Base-by-base conservation (phyloP, 1,140 invertebrate species). In the Adelges cooleyi region DNA sequence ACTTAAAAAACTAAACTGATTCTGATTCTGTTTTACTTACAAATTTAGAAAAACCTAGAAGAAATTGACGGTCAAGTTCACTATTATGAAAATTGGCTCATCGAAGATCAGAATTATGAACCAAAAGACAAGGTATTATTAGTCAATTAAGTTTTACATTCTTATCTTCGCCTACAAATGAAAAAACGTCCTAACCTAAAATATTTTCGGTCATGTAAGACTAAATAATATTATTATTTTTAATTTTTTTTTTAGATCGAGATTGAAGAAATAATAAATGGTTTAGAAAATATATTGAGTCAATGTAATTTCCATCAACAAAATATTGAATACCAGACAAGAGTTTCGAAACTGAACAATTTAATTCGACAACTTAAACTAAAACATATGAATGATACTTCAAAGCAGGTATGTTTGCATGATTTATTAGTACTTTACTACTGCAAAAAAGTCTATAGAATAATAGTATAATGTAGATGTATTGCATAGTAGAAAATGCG, bases 361-460 rank as follows among this genome's bases (percentile, higher is more conserved):
- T 15, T 46, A 20, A 46, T 62, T 29, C 15, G 27, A 27, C 18
- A 62, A 15, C 42, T 62, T 62, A 17, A 33, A 27, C 13, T 10
- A 44, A n/a, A 15, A 46, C 10, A 27, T 6, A 2, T 11, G 11
- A 62, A 29, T 44, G 15, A 8, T 11, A 18, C n/a, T 3, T 18
- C 4, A 33, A 46, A 22, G 23, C n/a, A 18, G 54, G 54, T 62
- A 46, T 46, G 42, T 46, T 48, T 62, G 42, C 27, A 46, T 62
- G 25, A 8, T 27, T 29, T 20, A 25, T 42, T 59, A 13, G 5
- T 42, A 44, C 13, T n/a, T n/a, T n/a, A n/a, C n/a, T n/a, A n/a
- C n/a, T n/a, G n/a, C n/a, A n/a, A n/a, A n/a, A n/a, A n/a, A n/a
- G n/a, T n/a, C n/a, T n/a, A n/a, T n/a, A n/a, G n/a, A n/a, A n/a